Evolutionary conservation across 2,113 vertebrate species (phyloP), one percentile per base, ranked within the genome.

Genomic region (Lepisosteus osseus): DNA sequence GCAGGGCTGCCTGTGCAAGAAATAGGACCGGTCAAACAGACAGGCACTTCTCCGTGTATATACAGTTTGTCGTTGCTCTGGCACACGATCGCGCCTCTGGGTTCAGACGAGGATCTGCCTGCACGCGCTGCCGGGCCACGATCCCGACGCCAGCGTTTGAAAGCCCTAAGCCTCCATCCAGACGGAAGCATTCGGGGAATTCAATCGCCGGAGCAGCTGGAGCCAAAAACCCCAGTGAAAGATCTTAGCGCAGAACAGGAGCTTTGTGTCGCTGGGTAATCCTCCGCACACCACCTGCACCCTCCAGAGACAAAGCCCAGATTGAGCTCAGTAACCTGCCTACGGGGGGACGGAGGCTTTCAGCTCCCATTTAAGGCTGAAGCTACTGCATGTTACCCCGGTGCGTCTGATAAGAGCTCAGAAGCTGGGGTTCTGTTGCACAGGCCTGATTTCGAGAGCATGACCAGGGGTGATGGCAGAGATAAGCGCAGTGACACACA

Each of bases 101-200:
- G 70, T 65, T 63, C 63, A 70, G 64, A 55, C 51, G 41, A 68
- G 70, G 54, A 68, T 64, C 41, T 12, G 63, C 59, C 70, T 57
- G 68, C 59, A 41, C 54, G 45, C 40, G 54, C 47, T 15, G 17
- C 11, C 54, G 41, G 56, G 54, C 54, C 40, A 42, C 5, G 8
- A 42, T 12, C 61, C 51, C 17, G 67, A 45, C 62, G 59, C 6
- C 41, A 47, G 57, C 54, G 72, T 40, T 63, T 3, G 14, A 51
- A 74, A 40, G 61, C 41, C 61, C 67, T 66, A 76, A 74, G 69
- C 71, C 56, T 67, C 62, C 54, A 62, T 63, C 57, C 76, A 76
- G 72, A 76, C 74, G 59, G 76, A 78, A 74, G 79, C 59, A 65
- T 80, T 78, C 67, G 71, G 74, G 72, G 74, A 14, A 65, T 74